These are phyloP conservation scores for Dromius quadrimaculatus DNA, from an alignment of 2,888 invertebrate genomes.

Conservation along the genomic window DNA sequence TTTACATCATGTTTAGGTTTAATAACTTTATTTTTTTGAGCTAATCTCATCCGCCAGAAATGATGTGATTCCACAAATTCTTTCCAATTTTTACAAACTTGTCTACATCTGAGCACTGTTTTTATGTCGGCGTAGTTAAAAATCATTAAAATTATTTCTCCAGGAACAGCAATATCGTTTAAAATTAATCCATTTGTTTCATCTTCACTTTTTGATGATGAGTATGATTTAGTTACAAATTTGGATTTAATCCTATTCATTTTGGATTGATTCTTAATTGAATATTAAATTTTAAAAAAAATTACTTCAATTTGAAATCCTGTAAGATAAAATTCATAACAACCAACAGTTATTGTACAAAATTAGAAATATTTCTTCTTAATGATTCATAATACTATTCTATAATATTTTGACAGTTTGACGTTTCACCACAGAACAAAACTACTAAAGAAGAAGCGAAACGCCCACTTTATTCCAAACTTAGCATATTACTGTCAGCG, in stretches of 20 bases:
- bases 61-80: slow-evolving; percentile 63
- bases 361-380: too few relatives aligned
- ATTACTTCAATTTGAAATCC: too few relatives aligned
- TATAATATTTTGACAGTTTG: too few relatives aligned
- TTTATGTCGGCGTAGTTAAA: slow-evolving; percentile 64
- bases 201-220: slow-evolving; percentile 49
- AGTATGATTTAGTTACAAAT: slow-evolving; percentile 1
- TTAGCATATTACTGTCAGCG: too few relatives aligned
- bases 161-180: slow-evolving; percentile 64
- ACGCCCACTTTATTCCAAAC: too few relatives aligned
- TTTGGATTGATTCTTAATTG: too few relatives aligned
- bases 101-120: slow-evolving; percentile 64
- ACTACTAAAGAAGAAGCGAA: too few relatives aligned
- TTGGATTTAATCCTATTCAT: slow-evolving; percentile 1
- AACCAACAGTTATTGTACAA: too few relatives aligned
- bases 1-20: slow-evolving; percentile 57
- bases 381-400: too few relatives aligned
- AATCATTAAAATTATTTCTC: slow-evolving; percentile 67
- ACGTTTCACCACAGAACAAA: too few relatives aligned
- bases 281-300: too few relatives aligned
- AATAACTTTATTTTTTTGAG: slow-evolving; percentile 57
- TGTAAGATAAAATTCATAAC: too few relatives aligned
- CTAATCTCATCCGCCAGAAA: slow-evolving; percentile 61
- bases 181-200: slow-evolving; percentile 63
- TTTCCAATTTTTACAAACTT: slow-evolving; percentile 70